phyloP scores from a whole-genome alignment of 1,140 invertebrate species.

The Panagrolaimus sp. region DNA sequence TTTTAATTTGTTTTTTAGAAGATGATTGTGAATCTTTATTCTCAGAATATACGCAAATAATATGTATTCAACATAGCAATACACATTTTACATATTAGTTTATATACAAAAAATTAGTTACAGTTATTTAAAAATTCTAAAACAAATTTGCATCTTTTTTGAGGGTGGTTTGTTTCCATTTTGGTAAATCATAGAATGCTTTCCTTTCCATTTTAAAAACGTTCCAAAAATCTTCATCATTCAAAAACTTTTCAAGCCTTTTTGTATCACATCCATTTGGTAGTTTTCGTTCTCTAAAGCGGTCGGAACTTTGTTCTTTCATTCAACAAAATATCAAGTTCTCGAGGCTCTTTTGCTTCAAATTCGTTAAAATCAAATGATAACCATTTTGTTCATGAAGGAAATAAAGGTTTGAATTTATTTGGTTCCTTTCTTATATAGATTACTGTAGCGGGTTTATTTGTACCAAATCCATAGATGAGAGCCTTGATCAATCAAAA shows the following conservation, averaged over 20 bases:
- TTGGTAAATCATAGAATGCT: slow-evolving; percentile 72
- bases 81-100: too few species aligned
- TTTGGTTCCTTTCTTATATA: slow-evolving; percentile 27
- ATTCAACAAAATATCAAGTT: not conserved
- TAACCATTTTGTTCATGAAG: slow-evolving; percentile 19
- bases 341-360: not conserved
- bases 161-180: slow-evolving; percentile 78
- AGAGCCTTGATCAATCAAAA: slow-evolving; percentile 33
- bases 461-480: slow-evolving; percentile 32
- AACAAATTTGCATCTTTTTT: slow-evolving; percentile 78
- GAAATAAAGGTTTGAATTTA: slow-evolving; percentile 39
- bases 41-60: too few species aligned
- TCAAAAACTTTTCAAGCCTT: slow-evolving; percentile 69
- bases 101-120: too few species aligned
- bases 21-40: too few species aligned
- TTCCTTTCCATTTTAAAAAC: slow-evolving; percentile 75
- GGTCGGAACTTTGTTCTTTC: not conserved
- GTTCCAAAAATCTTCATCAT: slow-evolving; percentile 75
- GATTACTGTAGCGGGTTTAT: slow-evolving; percentile 24
- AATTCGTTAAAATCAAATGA: too few species aligned
- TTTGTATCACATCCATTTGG: not conserved
- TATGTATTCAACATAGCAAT: too few species aligned
- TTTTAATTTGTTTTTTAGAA: too few species aligned
- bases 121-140: slow-evolving; percentile 57
- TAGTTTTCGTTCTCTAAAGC: not conserved